Evolutionary conservation across 2,888 invertebrate genomes (phyloP), one percentile per base, ranked within the genome.

Genomic region (Mythimna vitellina): DNA sequence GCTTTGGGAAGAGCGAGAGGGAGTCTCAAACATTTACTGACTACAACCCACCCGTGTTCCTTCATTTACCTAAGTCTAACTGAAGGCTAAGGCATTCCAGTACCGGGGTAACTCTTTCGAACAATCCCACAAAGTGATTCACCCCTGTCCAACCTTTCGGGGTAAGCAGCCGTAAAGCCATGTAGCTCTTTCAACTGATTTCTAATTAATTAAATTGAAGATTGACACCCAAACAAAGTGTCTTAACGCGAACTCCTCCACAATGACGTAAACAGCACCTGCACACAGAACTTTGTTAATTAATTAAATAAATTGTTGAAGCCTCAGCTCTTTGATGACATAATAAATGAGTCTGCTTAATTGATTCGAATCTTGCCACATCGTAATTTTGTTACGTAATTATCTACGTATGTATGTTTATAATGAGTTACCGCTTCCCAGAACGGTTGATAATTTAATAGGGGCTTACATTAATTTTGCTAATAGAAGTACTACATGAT

Each of bases 341-440:
- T 84, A 81, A 81, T 66, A 81, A 81, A 81, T 84, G 81, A 81
- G 67, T 81, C 46, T 66, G 81, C 81, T 84, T 84, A 81, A 81
- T 81, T 81, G 81, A 81, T 81, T 81, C 49, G 35, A 57, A 84
- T 81, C 82, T 70, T 67, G 67, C 81, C 77, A 81, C 84, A 71
- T 81, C 76, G 85, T 86, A 74, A 81, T 78, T 80, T 81, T 80
- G 70, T 80, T 65, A 70, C 71, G 70, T 77, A 77, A 86, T 77
- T 79, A 71, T 64, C 70, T 75, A 70, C 63, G 64, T 73, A 73
- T 78, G 76, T 76, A 73, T 78, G 76, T 76, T 80, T 80, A 61
- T 80, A 65, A 70, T 70, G 72, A 73, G 70, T 73, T 76, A 70
- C 60, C 46, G 64, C 61, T 65, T 68, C 65, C 72, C 63, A 71